Base-by-base conservation (phyloP, 64 coral and sea anemone species). In the Stylophora pistillata region DNA sequence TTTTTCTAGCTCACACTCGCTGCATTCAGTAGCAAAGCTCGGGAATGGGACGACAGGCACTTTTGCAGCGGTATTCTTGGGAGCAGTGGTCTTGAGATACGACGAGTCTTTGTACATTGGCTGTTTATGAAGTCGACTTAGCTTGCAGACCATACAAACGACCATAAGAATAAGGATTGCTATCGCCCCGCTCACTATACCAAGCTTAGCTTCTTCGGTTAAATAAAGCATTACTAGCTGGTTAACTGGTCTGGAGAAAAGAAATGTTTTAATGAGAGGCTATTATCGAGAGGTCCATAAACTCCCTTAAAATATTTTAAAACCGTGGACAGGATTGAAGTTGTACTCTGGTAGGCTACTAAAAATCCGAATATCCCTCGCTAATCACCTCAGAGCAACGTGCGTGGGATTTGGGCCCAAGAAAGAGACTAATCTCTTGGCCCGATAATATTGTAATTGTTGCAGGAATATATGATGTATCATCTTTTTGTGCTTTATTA, bases 111-210 rank as follows among this genome's bases (percentile, higher is more conserved):
- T 82, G 62, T 93, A 93, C 0, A 66, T 23, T 9, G 95, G 59
- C 58, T 85, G 73, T 16, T 84, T 88, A 56, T 86, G 77, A 33
- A 97, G 82, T 30, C 89, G 90, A 34, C 85, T 89, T 10, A 97
- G 87, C 74, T 97, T 97, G n/a, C 95, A 97, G 27, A 93, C 64
- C 91, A 97, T 97, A 27, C 95, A 97, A 33, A 93, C 87, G 18
- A 97, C 87, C 95, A 97, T 97, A 16, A 97, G 69, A 70, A 97
- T 86, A 13, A 97, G 76, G 56, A 97, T 90, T 0, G 74, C 95
- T 20, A 93, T 85, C 12, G 91, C 95, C 33, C 95, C 91, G 52
- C 95, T 97, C 11, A 93, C 95, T 13, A 97, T 93, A 31, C 95
- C 95, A 72, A 97, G 72, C 73, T 97, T 93, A 32, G 95, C 95